Evolutionary conservation across 2,888 invertebrate species (phyloP), one percentile per base, ranked within the genome.

Genomic region (Meandrusa payeni): DNA sequence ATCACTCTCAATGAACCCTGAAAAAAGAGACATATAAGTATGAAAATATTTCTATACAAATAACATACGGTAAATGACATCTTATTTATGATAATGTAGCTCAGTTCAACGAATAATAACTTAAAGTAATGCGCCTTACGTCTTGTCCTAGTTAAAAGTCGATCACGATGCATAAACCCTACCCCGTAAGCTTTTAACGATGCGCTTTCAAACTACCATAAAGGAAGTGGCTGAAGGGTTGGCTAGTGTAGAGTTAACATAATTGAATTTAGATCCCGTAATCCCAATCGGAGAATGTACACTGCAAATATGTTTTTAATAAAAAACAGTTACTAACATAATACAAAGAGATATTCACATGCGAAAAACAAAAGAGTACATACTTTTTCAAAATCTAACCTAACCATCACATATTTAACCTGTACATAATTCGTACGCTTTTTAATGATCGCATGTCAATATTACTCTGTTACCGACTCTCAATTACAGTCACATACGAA

Each of bases 71-170:
- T 52, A 46, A 46, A 49, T 41, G 43, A 47, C 47, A 38, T 51
- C 50, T 45, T 57, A 76, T 78, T 74, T 74, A 72, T 74, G 79
- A 78, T 74, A 75, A 70, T 73, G 59, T 55, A 67, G 64, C 63
- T 69, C 63, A 60, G 65, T 60, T 50, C 62, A 66, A 69, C 60
- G 57, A 67, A 75, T 66, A 55, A 61, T 56, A 64, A 64, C 63
- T 64, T 65, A 55, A 64, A 69, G 54, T 60, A 61, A 60, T 57
- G 53, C 54, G 39, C 41, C 24, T 46, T 39, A 17, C 46, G 38
- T 44, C 51, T 49, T 38, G 38, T 28, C 33, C 38, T 37, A 50
- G 46, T 55, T 54, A 46, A 54, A 54, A 43, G 46, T 53, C 44
- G 52, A 52, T 52, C 37, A 43, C 32, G 37, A 47, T 52, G 49